Conservation (phyloP, 2,113 vertebrate species). For the Cnemophilus loriae region DNA sequence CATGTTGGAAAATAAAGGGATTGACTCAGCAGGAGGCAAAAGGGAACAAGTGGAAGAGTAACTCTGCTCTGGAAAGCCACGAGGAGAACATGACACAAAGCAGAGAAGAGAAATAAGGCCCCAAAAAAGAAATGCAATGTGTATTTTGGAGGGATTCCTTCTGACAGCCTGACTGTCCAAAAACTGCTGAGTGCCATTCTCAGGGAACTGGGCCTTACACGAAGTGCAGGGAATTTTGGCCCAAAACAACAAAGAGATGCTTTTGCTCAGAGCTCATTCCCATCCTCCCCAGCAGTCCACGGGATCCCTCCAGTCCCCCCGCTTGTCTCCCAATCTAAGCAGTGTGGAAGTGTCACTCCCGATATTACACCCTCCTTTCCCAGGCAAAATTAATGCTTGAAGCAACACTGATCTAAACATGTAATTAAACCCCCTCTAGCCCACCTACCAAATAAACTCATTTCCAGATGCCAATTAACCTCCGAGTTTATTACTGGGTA, state of each 20-base stretch:
- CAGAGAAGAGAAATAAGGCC: background rate
- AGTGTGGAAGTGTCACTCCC: background rate
- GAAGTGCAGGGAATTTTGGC: background rate
- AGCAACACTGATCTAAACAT: background rate
- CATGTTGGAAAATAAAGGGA: constrained; percentile 25
- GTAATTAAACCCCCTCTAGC: background rate
- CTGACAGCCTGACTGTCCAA: background rate
- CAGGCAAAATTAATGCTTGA: background rate
- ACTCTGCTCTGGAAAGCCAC: background rate
- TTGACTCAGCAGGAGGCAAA: constrained; percentile 18
- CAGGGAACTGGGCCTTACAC: background rate
- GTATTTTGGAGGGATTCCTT: background rate
- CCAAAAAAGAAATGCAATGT: background rate
- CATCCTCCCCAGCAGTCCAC: background rate
- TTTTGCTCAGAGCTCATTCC: background rate
- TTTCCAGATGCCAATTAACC: background rate
- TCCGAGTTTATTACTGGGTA: background rate
- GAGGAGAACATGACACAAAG: background rate
- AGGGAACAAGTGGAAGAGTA: constrained; percentile 11
- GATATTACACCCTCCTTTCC: background rate
- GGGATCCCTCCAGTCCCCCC: background rate
- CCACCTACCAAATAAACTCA: background rate
- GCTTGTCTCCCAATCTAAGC: background rate
- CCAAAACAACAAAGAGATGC: background rate
- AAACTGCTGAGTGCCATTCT: background rate